Percentiles rank a stretch among this genome's conserved stretches.
These are phyloP conservation scores for Agriopis leucophaearia DNA, from an alignment of 2,888 invertebrate genomes.

Conservation along the genomic window DNA sequence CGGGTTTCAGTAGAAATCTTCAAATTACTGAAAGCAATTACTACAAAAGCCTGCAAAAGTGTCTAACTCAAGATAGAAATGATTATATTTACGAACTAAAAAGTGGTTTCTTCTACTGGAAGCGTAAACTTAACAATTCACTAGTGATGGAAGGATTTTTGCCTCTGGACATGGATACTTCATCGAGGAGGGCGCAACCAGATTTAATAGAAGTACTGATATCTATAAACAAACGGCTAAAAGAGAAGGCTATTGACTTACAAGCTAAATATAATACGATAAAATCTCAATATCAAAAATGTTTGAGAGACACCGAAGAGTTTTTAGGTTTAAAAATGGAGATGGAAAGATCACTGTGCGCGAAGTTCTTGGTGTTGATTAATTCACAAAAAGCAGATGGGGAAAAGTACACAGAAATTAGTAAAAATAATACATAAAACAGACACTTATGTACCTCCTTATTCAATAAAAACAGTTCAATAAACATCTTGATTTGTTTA, in stretches of 20 bases:
- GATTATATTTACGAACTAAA: conserved; percentile 70
- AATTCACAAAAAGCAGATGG: conserved; percentile 51
- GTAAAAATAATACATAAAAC: neutral
- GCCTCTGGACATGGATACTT: conserved; percentile 63
- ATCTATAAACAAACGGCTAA: conserved; percentile 63
- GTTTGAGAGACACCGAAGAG: conserved; percentile 70
- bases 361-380: conserved; percentile 66
- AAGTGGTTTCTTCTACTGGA: conserved; percentile 76
- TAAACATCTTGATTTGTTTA: neutral
- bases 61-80: conserved; percentile 60
- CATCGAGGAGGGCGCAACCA: conserved; percentile 53
- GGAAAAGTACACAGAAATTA: neutral
- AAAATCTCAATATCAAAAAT: conserved; percentile 66
- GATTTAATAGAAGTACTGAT: conserved; percentile 68
- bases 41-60: conserved; percentile 56
- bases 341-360: conserved; percentile 71
- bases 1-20: conserved; percentile 69
- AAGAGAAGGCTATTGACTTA: conserved; percentile 54
- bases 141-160: conserved; percentile 70
- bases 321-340: conserved; percentile 72
- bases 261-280: conserved; percentile 54
- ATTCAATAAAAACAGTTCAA: neutral
- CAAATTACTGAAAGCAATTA: conserved; percentile 62
- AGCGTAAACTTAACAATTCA: conserved; percentile 57
- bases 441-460: neutral